Percentiles rank a stretch among this genome's conserved stretches.
Evolutionary conservation across 2,113 vertebrate species (phyloP).

Genomic region (Pluvialis apricaria): DNA sequence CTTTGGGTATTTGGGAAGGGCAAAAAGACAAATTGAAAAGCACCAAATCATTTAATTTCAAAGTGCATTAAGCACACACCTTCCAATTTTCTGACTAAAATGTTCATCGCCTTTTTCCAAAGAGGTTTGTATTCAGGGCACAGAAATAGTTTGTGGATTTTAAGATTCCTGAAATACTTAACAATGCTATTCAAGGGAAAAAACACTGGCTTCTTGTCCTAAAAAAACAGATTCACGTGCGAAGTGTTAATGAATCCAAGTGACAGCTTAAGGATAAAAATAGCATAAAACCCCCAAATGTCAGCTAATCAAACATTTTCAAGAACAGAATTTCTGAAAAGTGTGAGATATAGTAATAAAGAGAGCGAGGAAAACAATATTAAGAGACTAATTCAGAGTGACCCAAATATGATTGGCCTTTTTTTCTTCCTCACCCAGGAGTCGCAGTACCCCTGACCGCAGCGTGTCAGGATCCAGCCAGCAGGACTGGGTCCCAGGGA

Average conservation of each 20-base stretch:
- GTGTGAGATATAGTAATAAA: background rate
- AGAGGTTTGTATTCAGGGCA: conserved; percentile 63
- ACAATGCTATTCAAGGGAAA: conserved; percentile 1
- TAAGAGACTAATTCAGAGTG: background rate
- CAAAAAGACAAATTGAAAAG: conserved; percentile 64
- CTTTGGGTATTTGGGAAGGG: conserved; percentile 68
- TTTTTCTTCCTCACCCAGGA: background rate
- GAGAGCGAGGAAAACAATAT: background rate
- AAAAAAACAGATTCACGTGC: conserved; percentile 9
- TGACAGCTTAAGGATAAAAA: conserved; percentile 35
- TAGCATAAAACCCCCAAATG: background rate
- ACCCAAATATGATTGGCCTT: background rate
- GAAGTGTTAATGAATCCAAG: conserved; percentile 20
- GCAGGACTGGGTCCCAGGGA: background rate
- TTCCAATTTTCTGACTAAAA: conserved; percentile 48
- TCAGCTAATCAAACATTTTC: background rate
- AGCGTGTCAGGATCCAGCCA: background rate
- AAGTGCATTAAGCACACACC: conserved; percentile 28
- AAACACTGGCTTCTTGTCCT: conserved; percentile 37
- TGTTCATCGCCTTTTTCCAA: conserved; percentile 38
- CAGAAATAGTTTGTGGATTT: conserved; percentile 52
- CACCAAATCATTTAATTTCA: conserved; percentile 60
- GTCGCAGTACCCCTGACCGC: background rate
- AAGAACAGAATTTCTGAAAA: background rate
- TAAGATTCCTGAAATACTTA: conserved; percentile 60